Base-by-base conservation (phyloP, 2,888 invertebrate genomes). In the Cataglyphis cursor region DNA sequence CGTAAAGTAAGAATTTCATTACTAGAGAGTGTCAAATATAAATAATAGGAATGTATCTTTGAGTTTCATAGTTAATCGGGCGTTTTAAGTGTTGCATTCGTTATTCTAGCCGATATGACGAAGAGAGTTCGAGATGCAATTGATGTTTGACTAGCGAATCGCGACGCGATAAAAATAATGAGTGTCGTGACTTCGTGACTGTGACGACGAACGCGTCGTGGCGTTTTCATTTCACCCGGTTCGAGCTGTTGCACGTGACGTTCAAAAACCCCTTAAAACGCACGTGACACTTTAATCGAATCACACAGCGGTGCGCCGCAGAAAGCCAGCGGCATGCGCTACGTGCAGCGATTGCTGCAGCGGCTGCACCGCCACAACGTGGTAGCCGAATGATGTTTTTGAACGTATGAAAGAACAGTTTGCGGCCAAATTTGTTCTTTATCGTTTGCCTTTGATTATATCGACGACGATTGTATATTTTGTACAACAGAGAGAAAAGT, bases 241-340 rank as follows among this genome's bases (percentile, higher is more conserved):
- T 31, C 21, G 15, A 31, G 44, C 74, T 62, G 48, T 74, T 62
- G 75, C 75, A 64, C 51, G 64, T 64, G 75, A 64, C 75, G 75
- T 64, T 64, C 65, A 38, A 64, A 64, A 76, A 76, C 75, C 75
- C 18, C 75, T 76, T 64, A 76, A 76, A 76, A 76, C 64, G 75
- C 75, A 64, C 51, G 64, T 51, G 75, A 64, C 65, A 64, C 38
- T 76, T 76, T 76, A 76, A 76, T 76, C 75, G 75, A 65, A 76
- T 76, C 64, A 76, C 51, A 51, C 18, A 64, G 62, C 44, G 62
- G 75, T 64, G 18, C 64, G 75, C 75, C 75, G 24, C 64, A 75
- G 75, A 41, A 15, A 24, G 18, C 44, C 24, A 15, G 24, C 44
- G 44, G 35, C n/a, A n/a, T 44, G 44, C 28, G 44, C 44, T 66